phyloP scores from a whole-genome alignment of 2,113 vertebrate genomes.

The Eudorcas thomsonii region DNA sequence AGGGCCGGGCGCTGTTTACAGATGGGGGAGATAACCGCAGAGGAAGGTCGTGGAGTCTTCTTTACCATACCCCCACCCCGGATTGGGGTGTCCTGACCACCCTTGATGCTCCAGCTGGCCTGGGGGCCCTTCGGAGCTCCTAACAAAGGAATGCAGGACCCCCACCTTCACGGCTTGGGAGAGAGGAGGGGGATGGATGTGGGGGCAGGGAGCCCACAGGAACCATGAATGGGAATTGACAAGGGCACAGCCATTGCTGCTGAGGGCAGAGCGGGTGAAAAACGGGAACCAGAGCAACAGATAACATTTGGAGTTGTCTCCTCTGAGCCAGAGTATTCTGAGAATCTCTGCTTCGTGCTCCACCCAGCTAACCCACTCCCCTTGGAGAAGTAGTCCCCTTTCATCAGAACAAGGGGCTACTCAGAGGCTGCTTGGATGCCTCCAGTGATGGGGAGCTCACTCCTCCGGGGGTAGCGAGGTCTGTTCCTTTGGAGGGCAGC shows the following conservation, averaged over 20 bases:
- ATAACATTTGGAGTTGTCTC: fast-evolving
- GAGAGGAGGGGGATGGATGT: background rate
- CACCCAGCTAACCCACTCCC: background rate
- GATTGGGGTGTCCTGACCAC: conserved; percentile 35
- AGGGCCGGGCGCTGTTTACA: conserved; percentile 81
- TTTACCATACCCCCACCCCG: background rate
- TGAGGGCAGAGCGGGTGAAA: background rate
- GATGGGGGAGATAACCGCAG: conserved; percentile 71
- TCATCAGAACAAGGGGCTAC: background rate
- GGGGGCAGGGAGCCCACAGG: background rate
- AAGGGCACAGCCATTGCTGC: fast-evolving
- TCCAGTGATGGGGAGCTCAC: background rate
- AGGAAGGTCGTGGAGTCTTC: conserved; percentile 8
- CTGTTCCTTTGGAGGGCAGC: background rate
- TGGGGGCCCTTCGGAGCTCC: background rate
- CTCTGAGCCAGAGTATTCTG: background rate
- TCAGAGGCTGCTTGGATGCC: background rate
- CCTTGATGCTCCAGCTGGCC: conserved; percentile 48
- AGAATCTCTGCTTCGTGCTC: background rate
- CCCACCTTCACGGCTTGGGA: background rate
- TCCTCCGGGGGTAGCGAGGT: background rate
- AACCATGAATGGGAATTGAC: background rate
- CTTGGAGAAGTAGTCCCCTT: background rate
- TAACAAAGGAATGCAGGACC: background rate
- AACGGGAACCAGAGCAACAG: fast-evolving